Base-by-base conservation (phyloP, 2,113 vertebrate species). In the Coptodon bakossiorum region DNA sequence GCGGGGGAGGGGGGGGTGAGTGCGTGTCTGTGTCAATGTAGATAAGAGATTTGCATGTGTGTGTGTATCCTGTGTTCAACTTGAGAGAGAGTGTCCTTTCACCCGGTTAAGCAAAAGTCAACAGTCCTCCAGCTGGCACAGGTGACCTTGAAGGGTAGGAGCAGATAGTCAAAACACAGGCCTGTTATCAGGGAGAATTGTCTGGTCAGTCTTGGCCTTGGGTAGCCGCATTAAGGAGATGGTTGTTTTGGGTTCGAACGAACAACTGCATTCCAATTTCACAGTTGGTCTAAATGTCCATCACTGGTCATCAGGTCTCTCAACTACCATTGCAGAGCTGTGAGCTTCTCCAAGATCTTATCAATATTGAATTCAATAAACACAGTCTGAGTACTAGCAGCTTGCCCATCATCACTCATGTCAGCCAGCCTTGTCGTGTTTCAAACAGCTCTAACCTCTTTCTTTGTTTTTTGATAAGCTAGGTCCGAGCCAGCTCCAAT, bases 371-470 rank as follows among this genome's bases (percentile, higher is more conserved):
- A 24, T 54, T 54, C n/a, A 54, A 24, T 54, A 24, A 54, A 54
- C n/a, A 54, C 53, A 54, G n/a, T 54, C 53, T 54, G n/a, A 24
- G 53, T 24, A 54, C 53, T 54, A 6, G 0, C n/a, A 24, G 53
- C n/a, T 54, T 24, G n/a, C n/a, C 3, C n/a, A 24, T 54, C n/a
- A 3, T 24, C 53, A 54, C 6, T 54, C 2, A 22, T 54, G 53
- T 54, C 53, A 22, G n/a, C 53, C 53, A 54, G 53, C 0, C 53
- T 54, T 0, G 3, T 54, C 10, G 0, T 22, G 1, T 54, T 54
- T 54, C 10, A 22, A 54, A 12, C 53, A 0, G 53, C 53, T 54
- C n/a, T 54, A 24, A 54, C 53, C 10, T 22, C 53, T 54, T 54
- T 24, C 53, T 54, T 54, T 24, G 53, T 54, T 54, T 24, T 54